Percentiles rank a stretch among this genome's conserved stretches.
Conservation (phyloP, 1,140 invertebrate genomes). For the Prorops nasuta region DNA sequence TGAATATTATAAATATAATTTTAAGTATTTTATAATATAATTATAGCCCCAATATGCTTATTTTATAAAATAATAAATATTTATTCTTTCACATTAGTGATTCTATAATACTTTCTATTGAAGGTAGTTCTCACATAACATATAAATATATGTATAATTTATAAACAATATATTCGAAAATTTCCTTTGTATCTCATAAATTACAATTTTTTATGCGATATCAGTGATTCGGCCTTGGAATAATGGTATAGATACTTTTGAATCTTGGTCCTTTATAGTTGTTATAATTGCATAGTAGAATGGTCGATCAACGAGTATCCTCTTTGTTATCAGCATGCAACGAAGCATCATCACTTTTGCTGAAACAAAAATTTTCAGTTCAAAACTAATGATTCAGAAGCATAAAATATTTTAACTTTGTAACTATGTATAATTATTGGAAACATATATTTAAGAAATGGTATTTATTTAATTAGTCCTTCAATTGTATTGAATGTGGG, state of each 20-base stretch:
- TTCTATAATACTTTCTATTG: slow-evolving; percentile 1
- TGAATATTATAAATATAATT: too few species aligned
- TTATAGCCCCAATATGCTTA: too few species aligned
- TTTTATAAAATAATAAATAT: too few species aligned
- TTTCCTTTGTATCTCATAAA: neutral
- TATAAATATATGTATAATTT: neutral
- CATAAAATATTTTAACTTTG: neutral
- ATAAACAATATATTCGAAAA: neutral
- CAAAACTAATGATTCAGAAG: neutral
- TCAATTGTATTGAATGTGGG: neutral
- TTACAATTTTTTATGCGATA: neutral
- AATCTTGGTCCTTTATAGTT: neutral
- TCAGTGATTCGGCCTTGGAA: neutral
- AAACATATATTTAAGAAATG: neutral
- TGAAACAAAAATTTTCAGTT: slow-evolving; percentile 4
- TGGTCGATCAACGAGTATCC: slow-evolving; percentile 15
- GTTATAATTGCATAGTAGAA: slow-evolving; percentile 19
- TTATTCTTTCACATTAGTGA: too few species aligned
- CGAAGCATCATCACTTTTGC: neutral
- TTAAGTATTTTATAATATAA: too few species aligned
- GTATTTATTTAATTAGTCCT: neutral
- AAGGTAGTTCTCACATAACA: neutral
- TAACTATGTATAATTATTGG: neutral
- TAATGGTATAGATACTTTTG: neutral
- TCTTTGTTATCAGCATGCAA: neutral